Conservation (phyloP, 2,888 invertebrate genomes). For the Idaea aversata region DNA sequence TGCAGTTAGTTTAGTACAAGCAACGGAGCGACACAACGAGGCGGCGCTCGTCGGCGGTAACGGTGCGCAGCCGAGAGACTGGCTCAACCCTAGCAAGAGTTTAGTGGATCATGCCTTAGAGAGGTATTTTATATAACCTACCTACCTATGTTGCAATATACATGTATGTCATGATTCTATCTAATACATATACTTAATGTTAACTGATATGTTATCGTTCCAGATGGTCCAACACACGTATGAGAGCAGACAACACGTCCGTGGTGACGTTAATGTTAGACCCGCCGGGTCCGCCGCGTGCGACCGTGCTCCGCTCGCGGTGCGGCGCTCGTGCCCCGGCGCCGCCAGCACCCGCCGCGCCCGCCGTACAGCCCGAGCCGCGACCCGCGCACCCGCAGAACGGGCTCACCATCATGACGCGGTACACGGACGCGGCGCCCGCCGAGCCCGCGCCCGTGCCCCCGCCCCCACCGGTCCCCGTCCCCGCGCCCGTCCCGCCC, state of each 20-base stretch:
- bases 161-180: no score
- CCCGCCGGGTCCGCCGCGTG: conserved; percentile 90
- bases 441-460: conserved; percentile 35
- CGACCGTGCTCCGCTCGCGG: conserved; percentile 79
- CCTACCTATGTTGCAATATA: no score
- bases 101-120: conserved; percentile 90
- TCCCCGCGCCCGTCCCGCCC: conserved; percentile 47
- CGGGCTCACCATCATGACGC: conserved; percentile 72
- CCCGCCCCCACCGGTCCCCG: conserved; percentile 38
- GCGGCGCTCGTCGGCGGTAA: conserved; percentile 75
- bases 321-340: conserved; percentile 36
- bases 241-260: conserved; percentile 98
- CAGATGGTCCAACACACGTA: conserved; percentile 90
- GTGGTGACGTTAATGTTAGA: conserved; percentile 95
- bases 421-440: conserved; percentile 65
- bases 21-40: conserved; percentile 90
- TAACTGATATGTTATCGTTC: conserved; percentile 12
- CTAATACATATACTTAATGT: background rate
- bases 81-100: conserved; percentile 95
- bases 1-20: conserved; percentile 91
- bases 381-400: conserved; percentile 57
- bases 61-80: conserved; percentile 73
- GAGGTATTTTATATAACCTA: conserved; percentile 49
- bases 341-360: conserved; percentile 26
- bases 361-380: conserved; percentile 26